phyloP scores from a whole-genome alignment of 35 echinoderm and acorn worm species.

The Diadema setosum region DNA sequence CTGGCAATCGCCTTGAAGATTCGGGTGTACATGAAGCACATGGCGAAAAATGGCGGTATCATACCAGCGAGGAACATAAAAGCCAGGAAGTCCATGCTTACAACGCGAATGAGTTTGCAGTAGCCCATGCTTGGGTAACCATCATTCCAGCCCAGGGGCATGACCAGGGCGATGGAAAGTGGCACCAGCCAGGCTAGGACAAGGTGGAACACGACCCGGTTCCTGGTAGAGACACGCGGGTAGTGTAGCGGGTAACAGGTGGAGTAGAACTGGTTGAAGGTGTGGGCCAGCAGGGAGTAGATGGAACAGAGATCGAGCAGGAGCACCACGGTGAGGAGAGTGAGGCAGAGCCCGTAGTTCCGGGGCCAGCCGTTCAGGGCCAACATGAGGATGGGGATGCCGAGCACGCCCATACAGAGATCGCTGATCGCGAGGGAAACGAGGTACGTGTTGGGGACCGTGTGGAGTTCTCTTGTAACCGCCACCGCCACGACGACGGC shows the following conservation, averaged over 20 bases:
- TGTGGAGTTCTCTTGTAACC: conserved; percentile 12
- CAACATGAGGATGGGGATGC: conserved; percentile 54
- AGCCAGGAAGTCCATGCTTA: conserved; percentile 52
- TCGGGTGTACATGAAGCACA: conserved; percentile 62
- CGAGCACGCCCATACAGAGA: conserved; percentile 61
- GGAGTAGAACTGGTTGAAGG: conserved; percentile 61
- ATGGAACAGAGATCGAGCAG: conserved; percentile 60
- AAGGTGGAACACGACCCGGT: conserved; percentile 1
- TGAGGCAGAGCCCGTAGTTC: conserved; percentile 25
- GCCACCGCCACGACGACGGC: conserved; percentile 20
- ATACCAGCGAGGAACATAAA: conserved; percentile 41
- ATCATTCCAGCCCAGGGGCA: conserved; percentile 64
- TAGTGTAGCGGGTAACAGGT: conserved; percentile 44
- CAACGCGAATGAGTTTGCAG: conserved; percentile 36
- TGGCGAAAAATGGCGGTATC: conserved; percentile 45
- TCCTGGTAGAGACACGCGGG: conserved; percentile 5
- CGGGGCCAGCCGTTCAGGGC: conserved; percentile 33
- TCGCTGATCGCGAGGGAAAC: conserved; percentile 54
- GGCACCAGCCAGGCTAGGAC: conserved; percentile 49
- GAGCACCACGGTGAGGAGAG: conserved; percentile 24
- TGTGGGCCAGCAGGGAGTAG: conserved; percentile 49
- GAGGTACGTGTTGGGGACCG: conserved; percentile 51
- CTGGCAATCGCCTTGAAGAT: conserved; percentile 52
- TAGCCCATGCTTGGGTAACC: background rate
- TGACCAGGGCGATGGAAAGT: conserved; percentile 14